Percentiles rank a stretch among this genome's conserved stretches.
phyloP scores from a whole-genome alignment of 2,113 vertebrate genomes.

The Raja brachyura region DNA sequence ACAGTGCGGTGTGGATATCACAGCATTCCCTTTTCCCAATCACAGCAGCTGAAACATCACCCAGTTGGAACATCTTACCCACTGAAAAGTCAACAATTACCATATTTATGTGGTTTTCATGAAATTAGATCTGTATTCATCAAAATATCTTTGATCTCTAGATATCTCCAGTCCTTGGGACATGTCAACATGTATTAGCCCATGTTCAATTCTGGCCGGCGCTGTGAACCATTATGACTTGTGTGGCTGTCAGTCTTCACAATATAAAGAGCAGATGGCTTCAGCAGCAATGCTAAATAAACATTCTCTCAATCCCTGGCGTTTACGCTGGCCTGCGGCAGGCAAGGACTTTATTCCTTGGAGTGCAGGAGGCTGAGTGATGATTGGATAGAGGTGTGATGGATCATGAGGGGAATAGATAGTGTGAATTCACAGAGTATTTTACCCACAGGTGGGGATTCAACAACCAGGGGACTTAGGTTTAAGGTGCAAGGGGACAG shows the following conservation, averaged over 20 bases:
- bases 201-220: background rate
- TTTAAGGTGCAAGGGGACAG: no score
- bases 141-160: constrained; percentile 16
- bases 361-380: no score
- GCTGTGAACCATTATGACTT: background rate
- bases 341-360: no score
- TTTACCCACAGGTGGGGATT: no score
- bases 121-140: constrained; percentile 6
- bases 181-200: constrained; percentile 6
- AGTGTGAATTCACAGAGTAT: background rate
- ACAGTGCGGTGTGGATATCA: background rate
- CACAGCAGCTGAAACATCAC: background rate
- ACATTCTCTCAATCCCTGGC: background rate
- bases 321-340: background rate
- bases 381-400: no score
- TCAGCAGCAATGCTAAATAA: background rate
- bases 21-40: background rate
- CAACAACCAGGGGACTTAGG: no score
- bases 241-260: background rate
- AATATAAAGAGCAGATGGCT: background rate
- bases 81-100: background rate
- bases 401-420: background rate
- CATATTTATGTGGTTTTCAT: background rate
- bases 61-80: background rate
- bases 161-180: background rate